Base-by-base conservation (phyloP, 2,797 vertebrate genomes). In the Bryconaethiops microstoma region DNA sequence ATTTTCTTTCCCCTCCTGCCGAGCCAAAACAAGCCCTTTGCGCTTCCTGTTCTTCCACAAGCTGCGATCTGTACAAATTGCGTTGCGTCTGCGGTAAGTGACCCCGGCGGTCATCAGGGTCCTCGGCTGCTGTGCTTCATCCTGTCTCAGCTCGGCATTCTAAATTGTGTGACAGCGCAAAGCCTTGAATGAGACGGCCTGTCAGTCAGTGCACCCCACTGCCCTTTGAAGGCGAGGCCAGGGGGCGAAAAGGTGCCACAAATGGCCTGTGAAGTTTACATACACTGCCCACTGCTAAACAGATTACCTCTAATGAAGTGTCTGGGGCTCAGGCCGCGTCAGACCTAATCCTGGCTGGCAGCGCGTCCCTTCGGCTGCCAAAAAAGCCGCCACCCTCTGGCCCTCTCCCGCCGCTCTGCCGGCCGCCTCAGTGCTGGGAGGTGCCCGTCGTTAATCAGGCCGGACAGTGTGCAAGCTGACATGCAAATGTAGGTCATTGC, bases 401-500 rank as follows among this genome's bases (percentile, higher is more conserved):
- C 94, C 94, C 90, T 94, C 90, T 94, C 94, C 90, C 92, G 91
- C 92, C 88, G 86, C 94, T 94, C 93, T 92, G 95, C 94, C 91
- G 93, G 91, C 93, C 95, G 93, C 94, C 96, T 89, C 71, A 91
- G 90, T 88, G 85, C 93, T 92, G 96, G 95, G 96, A 97, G 96
- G 96, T 95, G 96, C 96, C 95, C 92, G 82, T 90, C 94, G 94
- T 96, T 97, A 97, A 98, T 97, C 95, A 96, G 93, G 95, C 95
- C 92, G 95, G 96, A 97, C 96, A 95, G 96, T 96, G 96, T 96
- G 96, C 94, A 95, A 96, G 96, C 97, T 99, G 97, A 99, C 98
- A 99, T 99, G 97, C 97, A 99, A 96, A 99, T 99, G 95, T 99
- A 99, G 98, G 98, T 99, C 98, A 99, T 99, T 98, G 97, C 97